Evolutionary conservation across 2,113 vertebrate genomes (phyloP), one percentile per base, ranked within the genome.

Genomic region (Laticauda colubrina): DNA sequence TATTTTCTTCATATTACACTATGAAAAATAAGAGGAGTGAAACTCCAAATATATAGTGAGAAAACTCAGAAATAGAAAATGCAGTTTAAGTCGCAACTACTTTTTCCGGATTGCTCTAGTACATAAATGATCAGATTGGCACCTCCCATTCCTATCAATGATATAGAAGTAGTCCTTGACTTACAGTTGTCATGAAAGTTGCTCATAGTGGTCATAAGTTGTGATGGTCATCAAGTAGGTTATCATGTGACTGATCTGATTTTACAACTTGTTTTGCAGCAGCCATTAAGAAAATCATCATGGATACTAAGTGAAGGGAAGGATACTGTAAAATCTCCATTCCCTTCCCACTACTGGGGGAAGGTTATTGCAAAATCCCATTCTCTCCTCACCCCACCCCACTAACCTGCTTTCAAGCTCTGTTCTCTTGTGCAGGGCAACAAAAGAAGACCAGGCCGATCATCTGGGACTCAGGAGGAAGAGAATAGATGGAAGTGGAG

Each of bases 1-100:
- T 56, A 34, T 64, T 95, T 94, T 96, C 85, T 88, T 91, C 53
- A 64, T 43, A 87, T 54, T 93, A 64, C 94, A 0, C n/a, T 29
- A 26, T 57, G 86, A 85, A 95, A 94, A 89, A 75, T 48, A 9
- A 87, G 64, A 55, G 3, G 92, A 2, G 87, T 88, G 64, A 89
- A 85, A 75, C 7, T 86, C 55, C 5, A 55, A 55, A 24, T 48
- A 34, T 64, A 26, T 87, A 24, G 43, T 61, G 45, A 59, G 55
- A 29, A 59, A 85, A 45, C 9, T 29, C 39, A 14, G 39, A 86
- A 87, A 18, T 9, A 56, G 92, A 11, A 85, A 92, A 29, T 24
- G 6, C 18, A 45, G 26, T 56, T 89, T 29, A 54, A 9, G 18
- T 20, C 45, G 24, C 34, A 51, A 21, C 48, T 6, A 0, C 21